Evolutionary conservation across 2,888 invertebrate genomes (phyloP).

Genomic region (Ernsta delagoae): DNA sequence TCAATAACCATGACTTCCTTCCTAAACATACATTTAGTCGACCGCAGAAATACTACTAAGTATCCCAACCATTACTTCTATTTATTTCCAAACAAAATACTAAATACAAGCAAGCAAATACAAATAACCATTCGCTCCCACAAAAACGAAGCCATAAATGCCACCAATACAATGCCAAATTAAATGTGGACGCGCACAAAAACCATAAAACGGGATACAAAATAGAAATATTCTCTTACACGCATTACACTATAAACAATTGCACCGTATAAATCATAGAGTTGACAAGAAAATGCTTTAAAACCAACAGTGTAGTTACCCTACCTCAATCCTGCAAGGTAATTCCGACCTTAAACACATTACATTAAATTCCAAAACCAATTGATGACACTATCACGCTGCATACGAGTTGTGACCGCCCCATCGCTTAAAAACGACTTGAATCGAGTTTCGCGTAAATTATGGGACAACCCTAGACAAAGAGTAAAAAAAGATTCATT

Average conservation of each 20-base stretch:
- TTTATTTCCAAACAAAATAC: slow-evolving; percentile 35
- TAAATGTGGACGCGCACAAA: slow-evolving; percentile 75
- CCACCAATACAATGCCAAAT: slow-evolving; percentile 75
- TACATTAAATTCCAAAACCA: neutral
- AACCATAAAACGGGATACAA: slow-evolving; percentile 70
- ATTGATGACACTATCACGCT: slow-evolving; percentile 11
- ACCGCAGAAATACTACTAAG: slow-evolving; percentile 41
- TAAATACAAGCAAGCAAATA: slow-evolving; percentile 27
- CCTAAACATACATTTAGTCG: too few relatives aligned
- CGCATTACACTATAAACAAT: slow-evolving; percentile 80
- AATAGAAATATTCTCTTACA: slow-evolving; percentile 79
- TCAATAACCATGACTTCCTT: too few relatives aligned
- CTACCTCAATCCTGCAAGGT: slow-evolving; percentile 37
- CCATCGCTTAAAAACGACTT: slow-evolving; percentile 77
- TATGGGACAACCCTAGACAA: slow-evolving; percentile 81
- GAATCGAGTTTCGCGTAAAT: slow-evolving; percentile 81
- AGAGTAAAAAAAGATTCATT: slow-evolving; percentile 73
- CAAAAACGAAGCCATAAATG: slow-evolving; percentile 72
- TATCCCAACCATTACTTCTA: slow-evolving; percentile 31
- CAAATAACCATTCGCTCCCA: slow-evolving; percentile 47
- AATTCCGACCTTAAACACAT: slow-evolving; percentile 6
- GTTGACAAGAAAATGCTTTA: slow-evolving; percentile 76
- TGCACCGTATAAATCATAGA: slow-evolving; percentile 78
- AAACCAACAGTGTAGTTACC: slow-evolving; percentile 48
- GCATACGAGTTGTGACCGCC: slow-evolving; percentile 65